These are phyloP conservation scores for Mayetiola destructor DNA, from an alignment of 2,888 invertebrate genomes.

Conservation along the genomic window DNA sequence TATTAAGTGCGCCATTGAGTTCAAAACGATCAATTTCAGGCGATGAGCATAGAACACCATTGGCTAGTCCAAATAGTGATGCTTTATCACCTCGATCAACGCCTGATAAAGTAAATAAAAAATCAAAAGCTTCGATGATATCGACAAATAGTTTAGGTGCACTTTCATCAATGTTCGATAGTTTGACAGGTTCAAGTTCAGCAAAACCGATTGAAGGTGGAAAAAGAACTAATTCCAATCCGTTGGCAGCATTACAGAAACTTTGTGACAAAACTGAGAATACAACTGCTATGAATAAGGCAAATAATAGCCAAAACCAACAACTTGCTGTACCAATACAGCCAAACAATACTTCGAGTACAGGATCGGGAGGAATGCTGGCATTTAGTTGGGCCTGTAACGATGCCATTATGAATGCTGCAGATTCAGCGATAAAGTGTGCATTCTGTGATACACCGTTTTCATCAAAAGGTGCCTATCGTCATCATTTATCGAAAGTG, in stretches of 20 bases:
- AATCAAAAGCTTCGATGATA: conserved; percentile 27
- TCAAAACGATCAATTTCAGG: conserved; percentile 36
- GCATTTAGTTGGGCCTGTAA: conserved; percentile 93
- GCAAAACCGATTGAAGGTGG: conserved; percentile 20
- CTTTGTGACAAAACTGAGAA: conserved; percentile 90
- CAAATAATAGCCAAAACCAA: conserved; percentile 24
- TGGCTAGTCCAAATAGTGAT: conserved; percentile 63
- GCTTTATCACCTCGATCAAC: conserved; percentile 60
- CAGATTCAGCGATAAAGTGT: conserved; percentile 83
- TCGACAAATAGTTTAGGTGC: conserved; percentile 56
- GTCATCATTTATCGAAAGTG: conserved; percentile 91
- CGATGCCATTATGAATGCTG: conserved; percentile 65
- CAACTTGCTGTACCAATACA: conserved; percentile 27
- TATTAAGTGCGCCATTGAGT: conserved; percentile 35
- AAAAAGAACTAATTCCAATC: conserved; percentile 51
- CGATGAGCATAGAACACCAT: conserved; percentile 25
- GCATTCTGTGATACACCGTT: conserved; percentile 91
- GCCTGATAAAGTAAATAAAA: conserved; percentile 40
- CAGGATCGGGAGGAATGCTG: conserved; percentile 63
- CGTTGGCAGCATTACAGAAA: conserved; percentile 86
- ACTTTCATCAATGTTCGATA: conserved; percentile 81
- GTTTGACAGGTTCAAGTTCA: conserved; percentile 47
- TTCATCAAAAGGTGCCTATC: conserved; percentile 90
- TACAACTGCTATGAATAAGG: conserved; percentile 37
- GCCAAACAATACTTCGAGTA: conserved; percentile 26